Evolutionary conservation across 2,888 invertebrate genomes (phyloP).

Genomic region (Parnassius mnemosyne): DNA sequence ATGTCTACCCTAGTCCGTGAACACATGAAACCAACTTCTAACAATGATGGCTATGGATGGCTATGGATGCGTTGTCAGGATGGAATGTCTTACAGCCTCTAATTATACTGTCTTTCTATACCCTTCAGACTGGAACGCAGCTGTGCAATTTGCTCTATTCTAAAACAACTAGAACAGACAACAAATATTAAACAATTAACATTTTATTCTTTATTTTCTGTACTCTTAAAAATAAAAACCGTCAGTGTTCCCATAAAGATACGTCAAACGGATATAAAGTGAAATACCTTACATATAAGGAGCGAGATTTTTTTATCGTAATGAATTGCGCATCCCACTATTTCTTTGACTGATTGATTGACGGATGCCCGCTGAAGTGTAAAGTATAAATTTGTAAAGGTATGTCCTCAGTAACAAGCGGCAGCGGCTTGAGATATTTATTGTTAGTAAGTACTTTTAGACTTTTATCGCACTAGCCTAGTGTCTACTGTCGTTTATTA

Average conservation of each 20-base stretch:
- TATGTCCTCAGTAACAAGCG: constrained; percentile 8
- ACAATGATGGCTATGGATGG: too few relatives aligned
- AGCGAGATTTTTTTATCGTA: constrained; percentile 9
- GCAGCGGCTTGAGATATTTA: background rate
- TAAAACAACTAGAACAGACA: too few relatives aligned
- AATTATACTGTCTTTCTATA: too few relatives aligned
- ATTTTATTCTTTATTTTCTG: too few relatives aligned
- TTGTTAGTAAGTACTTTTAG: background rate
- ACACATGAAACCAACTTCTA: too few relatives aligned
- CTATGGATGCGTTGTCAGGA: too few relatives aligned
- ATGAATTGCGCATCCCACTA: constrained; percentile 20
- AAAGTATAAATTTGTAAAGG: constrained; percentile 28
- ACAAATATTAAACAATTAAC: too few relatives aligned
- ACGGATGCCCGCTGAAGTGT: constrained; percentile 7
- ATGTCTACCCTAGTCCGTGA: too few relatives aligned
- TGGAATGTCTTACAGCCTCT: too few relatives aligned
- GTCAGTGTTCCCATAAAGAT: constrained; percentile 2
- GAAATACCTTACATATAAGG: constrained; percentile 10
- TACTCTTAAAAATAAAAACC: background rate
- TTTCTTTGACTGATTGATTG: constrained; percentile 12
- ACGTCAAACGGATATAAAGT: constrained; percentile 5
- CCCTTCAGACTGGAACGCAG: too few relatives aligned
- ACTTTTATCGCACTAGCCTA: background rate
- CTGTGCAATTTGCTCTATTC: background rate
- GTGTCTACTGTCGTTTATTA: too few relatives aligned